A percentile compares a stretch with the other conserved stretches of the same genome.
Conservation (phyloP, 2,888 invertebrate species). For the Drosophila multiciliata region DNA sequence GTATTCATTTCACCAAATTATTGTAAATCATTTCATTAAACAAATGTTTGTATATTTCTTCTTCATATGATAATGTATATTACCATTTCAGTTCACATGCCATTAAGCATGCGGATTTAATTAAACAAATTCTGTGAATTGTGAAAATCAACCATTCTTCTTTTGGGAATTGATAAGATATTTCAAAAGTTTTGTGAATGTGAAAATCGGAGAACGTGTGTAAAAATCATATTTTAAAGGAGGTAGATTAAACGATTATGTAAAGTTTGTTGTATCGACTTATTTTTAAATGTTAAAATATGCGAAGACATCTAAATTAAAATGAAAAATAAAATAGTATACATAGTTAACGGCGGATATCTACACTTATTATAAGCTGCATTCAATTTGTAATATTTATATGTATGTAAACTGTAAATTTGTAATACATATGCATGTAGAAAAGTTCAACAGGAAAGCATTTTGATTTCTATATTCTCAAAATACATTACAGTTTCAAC, state of each 20-base stretch:
- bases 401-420: constrained; percentile 18
- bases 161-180: neutral
- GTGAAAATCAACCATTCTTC: constrained; percentile 4
- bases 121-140: constrained; percentile 11
- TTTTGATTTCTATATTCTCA: constrained; percentile 13
- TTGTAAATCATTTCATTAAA: constrained; percentile 5
- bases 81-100: constrained; percentile 3
- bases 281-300: constrained; percentile 4
- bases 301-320: constrained; percentile 7
- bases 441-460: constrained; percentile 13
- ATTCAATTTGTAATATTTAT: constrained; percentile 18
- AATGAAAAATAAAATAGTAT: constrained; percentile 3
- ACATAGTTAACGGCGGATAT: constrained; percentile 10
- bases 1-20: neutral
- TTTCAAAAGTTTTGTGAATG: constrained; percentile 5
- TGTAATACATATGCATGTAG: constrained; percentile 12
- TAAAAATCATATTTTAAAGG: constrained; percentile 7
- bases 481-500: constrained; percentile 6
- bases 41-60: neutral
- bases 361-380: constrained; percentile 13
- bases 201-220: constrained; percentile 1
- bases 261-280: constrained; percentile 7
- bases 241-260: constrained; percentile 2
- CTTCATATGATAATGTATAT: constrained; percentile 1
- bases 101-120: constrained; percentile 2